Evolutionary conservation across 2,888 invertebrate genomes (phyloP).

Genomic region (Athrips mouffetella): DNA sequence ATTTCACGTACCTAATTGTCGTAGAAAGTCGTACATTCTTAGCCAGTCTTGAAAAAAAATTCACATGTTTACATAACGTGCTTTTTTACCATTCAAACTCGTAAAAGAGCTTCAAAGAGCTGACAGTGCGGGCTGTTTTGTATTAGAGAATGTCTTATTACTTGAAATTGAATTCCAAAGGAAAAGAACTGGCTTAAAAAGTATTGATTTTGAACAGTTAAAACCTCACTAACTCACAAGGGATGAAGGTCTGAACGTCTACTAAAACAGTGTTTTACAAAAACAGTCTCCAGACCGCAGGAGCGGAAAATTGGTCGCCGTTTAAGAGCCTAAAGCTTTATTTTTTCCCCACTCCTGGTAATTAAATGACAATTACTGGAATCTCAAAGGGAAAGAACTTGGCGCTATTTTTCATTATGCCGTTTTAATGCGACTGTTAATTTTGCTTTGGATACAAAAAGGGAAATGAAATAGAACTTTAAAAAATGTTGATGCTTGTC

Average conservation of each 20-base stretch:
- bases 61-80: too few relatives aligned
- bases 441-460: conserved; percentile 20
- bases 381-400: conserved; percentile 40
- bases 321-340: conserved; percentile 54
- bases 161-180: too few relatives aligned
- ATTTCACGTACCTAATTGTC: not conserved
- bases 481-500: too few relatives aligned
- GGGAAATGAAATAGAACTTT: too few relatives aligned
- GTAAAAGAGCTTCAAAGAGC: too few relatives aligned
- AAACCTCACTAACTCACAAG: not conserved
- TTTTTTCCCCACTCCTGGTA: conserved; percentile 56
- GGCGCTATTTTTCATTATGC: conserved; percentile 29
- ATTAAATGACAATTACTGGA: conserved; percentile 71
- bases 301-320: conserved; percentile 55
- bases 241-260: conserved; percentile 5
- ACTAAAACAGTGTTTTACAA: conserved; percentile 48
- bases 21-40: too few relatives aligned
- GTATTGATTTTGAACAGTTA: too few relatives aligned
- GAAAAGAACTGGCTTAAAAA: too few relatives aligned
- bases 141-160: too few relatives aligned
- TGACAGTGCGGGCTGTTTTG: too few relatives aligned
- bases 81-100: too few relatives aligned
- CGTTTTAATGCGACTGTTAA: conserved; percentile 33
- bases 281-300: conserved; percentile 41
- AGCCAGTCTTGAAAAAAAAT: too few relatives aligned